Conservation (phyloP, 2,113 vertebrate genomes). For the Brachyhypopomus occidentalis region DNA sequence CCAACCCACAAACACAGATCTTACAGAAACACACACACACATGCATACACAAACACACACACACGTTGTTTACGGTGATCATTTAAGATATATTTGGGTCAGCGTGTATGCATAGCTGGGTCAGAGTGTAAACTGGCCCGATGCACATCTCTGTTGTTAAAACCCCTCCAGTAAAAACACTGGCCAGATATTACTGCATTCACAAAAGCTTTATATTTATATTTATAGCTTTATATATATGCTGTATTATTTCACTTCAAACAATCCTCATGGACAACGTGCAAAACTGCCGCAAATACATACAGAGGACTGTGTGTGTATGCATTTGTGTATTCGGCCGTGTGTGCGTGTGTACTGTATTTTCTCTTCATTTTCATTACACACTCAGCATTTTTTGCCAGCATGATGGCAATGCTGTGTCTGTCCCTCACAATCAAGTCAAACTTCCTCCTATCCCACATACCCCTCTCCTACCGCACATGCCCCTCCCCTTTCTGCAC, state of each 20-base stretch:
- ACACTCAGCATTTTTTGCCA: background rate
- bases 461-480: background rate
- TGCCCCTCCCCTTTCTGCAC: background rate
- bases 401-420: background rate
- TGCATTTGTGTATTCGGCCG: background rate
- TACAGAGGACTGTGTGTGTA: background rate
- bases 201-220: too few relatives aligned
- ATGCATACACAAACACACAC: background rate
- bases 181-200: too few relatives aligned
- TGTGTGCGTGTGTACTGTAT: background rate
- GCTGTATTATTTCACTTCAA: too few relatives aligned
- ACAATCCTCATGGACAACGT: too few relatives aligned
- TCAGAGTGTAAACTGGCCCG: too few relatives aligned
- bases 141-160: too few relatives aligned
- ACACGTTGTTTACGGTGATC: too few relatives aligned
- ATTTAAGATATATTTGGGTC: background rate
- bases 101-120: too few relatives aligned
- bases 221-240: too few relatives aligned
- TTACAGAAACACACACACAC: background rate
- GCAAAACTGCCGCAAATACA: too few relatives aligned
- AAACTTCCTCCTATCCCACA: background rate
- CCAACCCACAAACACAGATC: background rate
- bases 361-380: background rate
- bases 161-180: too few relatives aligned
- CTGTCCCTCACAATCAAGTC: constrained; percentile 35